Base-by-base conservation (phyloP, 1,140 invertebrate genomes). In the Drosophila bipectinata region DNA sequence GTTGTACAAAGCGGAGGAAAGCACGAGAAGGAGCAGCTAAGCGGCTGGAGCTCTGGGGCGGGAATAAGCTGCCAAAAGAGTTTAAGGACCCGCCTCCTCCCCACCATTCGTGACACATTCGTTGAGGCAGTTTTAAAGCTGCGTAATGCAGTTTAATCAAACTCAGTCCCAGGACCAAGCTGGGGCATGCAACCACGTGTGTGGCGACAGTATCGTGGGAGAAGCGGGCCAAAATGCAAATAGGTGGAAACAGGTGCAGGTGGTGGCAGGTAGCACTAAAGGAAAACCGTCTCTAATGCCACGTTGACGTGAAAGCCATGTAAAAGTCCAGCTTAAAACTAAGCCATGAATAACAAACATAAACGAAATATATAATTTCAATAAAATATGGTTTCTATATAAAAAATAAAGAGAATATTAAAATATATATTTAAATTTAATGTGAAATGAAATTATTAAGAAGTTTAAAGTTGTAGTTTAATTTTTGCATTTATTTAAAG, bases 141-240 rank as follows among this genome's bases (percentile, higher is more conserved):
- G 59, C 81, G 62, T 85, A 77, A 79, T 85, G 72, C 67, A 72
- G 77, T 73, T 57, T 73, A 62, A 34, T 45, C 61, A 63, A 72
- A 44, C 57, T 66, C n/a, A 44, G 14, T 15, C 1, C 15, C 15
- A 15, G 15, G 15, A 28, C 66, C 59, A 15, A 24, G 26, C 57
- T 30, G 61, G 24, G 41, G 48, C 52, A 61, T 49, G 45, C 52
- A 64, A 47, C 51, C 58, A 60, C 75, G 73, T 67, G 48, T 72
- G 60, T 37, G n/a, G 14, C 47, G n/a, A 14, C 28, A 24, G 4
- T 10, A n/a, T n/a, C 34, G 34, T 37, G 39, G 15, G 15, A 8
- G 9, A 49, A 10, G 41, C 47, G 28, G 54, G 57, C 34, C 34
- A 14, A 68, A 69, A 79, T 76, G 72, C 56, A 81, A 85, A 73